phyloP scores from a whole-genome alignment of 2,797 vertebrate species.

The Rousettus madagascariensis region DNA sequence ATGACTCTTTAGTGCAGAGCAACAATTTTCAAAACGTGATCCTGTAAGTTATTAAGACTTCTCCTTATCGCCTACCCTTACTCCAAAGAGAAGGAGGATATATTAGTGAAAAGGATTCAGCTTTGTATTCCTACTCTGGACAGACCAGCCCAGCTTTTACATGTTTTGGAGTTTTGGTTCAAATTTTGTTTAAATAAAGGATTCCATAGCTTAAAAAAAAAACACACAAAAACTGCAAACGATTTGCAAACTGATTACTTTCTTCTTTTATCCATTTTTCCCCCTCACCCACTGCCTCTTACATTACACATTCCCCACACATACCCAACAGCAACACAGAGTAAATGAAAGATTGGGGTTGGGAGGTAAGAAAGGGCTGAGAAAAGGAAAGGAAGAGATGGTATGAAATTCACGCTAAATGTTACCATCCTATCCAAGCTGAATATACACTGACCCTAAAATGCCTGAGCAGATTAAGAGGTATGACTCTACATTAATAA shows the following conservation, averaged over 20 bases:
- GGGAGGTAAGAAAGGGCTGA: no score
- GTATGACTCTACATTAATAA: background rate
- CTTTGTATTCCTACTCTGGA: background rate
- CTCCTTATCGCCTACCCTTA: no score
- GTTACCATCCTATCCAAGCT: background rate
- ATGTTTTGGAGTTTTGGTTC: background rate
- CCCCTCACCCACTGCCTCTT: accelerated
- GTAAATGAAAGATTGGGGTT: background rate
- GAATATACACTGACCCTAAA: no score
- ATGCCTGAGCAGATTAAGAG: background rate
- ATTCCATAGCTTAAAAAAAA: background rate
- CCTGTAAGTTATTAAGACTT: background rate
- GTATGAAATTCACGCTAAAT: background rate
- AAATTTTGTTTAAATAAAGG: background rate
- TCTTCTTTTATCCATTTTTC: background rate
- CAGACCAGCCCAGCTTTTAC: background rate
- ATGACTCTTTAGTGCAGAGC: background rate
- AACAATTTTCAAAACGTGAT: background rate
- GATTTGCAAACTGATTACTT: background rate
- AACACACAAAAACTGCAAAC: background rate
- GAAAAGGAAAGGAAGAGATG: background rate
- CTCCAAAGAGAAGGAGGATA: background rate
- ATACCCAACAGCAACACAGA: background rate
- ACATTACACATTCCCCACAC: no score
- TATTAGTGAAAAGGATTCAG: background rate